Evolutionary conservation across 2,888 invertebrate genomes (phyloP).

Genomic region (Tiliacea citrago): DNA sequence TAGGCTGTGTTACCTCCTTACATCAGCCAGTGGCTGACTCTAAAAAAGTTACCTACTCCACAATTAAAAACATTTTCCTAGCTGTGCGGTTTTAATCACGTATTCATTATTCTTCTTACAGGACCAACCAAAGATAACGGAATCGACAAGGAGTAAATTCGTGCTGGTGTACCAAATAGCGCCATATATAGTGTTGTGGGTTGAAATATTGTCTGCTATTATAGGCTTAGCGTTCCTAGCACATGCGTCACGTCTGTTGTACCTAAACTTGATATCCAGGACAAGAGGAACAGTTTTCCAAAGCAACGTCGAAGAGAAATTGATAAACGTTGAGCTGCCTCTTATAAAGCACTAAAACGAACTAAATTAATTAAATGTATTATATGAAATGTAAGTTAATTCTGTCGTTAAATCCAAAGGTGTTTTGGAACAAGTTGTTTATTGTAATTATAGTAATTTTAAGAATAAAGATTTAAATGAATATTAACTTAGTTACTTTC

Average conservation of each 20-base stretch:
- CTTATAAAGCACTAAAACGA: slow-evolving; percentile 1
- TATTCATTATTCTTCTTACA: slow-evolving; percentile 66
- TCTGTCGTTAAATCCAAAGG: slow-evolving; percentile 1
- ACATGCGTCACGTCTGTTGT: slow-evolving; percentile 43
- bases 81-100: background rate
- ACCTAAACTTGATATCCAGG: slow-evolving; percentile 16
- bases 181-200: slow-evolving; percentile 68
- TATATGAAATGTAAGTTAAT: background rate
- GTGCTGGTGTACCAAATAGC: slow-evolving; percentile 72
- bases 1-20: too few relatives aligned
- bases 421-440: background rate
- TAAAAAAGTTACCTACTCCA: background rate
- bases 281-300: slow-evolving; percentile 29
- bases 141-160: slow-evolving; percentile 67
- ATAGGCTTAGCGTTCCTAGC: slow-evolving; percentile 67
- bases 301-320: background rate
- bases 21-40: background rate
- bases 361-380: background rate
- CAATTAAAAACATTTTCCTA: background rate
- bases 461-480: slow-evolving; percentile 35
- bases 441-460: slow-evolving; percentile 13
- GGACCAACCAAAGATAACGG: slow-evolving; percentile 76
- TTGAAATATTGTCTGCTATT: slow-evolving; percentile 65
- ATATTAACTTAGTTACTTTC: background rate
- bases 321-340: slow-evolving; percentile 8